Base-by-base conservation (phyloP, 2,888 invertebrate genomes). In the Osedax fenrisi region DNA sequence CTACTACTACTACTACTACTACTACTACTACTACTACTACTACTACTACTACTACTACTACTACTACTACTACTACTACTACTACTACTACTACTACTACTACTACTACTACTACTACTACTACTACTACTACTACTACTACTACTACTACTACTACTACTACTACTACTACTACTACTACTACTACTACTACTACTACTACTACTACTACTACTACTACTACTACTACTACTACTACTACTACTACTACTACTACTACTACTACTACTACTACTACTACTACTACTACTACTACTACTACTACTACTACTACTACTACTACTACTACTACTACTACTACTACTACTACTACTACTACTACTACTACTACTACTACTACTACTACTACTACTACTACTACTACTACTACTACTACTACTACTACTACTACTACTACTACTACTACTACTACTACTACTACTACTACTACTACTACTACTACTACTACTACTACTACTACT, bases 401-500 rank as follows among this genome's bases (percentile, higher is more conserved):
- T 61, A 61, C 61, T 61, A 61, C 61, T 61, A 61, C 61, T 61
- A 61, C 61, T 61, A 61, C 61, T 61, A 61, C 61, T 61, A 61
- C 61, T 61, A 61, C 61, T 61, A 61, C 61, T 61, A 2, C 61
- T 61, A 61, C 61, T 5, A 61, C 61, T 61, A 61, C 61, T 5
- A 70, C 70, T 70, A 64, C 62, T 5, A 70, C 70, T 27, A 70
- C 70, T 5, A 27, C 70, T 70, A 27, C 70, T 5, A 27, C 70
- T 70, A 27, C 70, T 56, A 25, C 70, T 27, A 70, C 70, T 56
- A 27, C 70, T 70, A 70, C 27, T 56, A 70, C 70, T 70, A 21
- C 70, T 70, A 70, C 27, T 70, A 27, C 70, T 70, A 27, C 70
- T 70, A 27, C 70, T 70, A 70, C 70, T 70, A 70, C 70, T 70